Evolutionary conservation across 2,113 vertebrate species (phyloP), one percentile per base, ranked within the genome.

Genomic region (Chunga burmeisteri): DNA sequence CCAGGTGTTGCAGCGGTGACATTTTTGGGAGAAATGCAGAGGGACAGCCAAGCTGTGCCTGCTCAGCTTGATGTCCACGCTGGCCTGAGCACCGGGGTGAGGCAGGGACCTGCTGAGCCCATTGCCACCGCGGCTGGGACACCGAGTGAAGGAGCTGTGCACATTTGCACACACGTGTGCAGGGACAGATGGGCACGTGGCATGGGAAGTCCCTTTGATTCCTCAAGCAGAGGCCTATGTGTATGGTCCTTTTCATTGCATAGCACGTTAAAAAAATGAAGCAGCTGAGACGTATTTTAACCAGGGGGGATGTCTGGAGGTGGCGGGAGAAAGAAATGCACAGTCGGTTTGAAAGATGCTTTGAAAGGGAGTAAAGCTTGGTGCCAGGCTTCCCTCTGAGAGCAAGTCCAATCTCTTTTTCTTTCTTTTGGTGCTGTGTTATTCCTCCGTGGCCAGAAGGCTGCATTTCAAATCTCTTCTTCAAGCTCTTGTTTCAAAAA

Each of bases 1-100:
- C n/a, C 5, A 3, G 23, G 16, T 3, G 47, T 9, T 23, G 55
- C 23, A 10, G 49, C 3, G 1, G 32, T 16, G 53, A 40, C 1
- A 0, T 22, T 68, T 82, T 47, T 1, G 40, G 59, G n/a, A 40
- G 23, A 32, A 58, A 65, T 0, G 1, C 16, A 1, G 14, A 19
- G 26, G 8, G 47, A 22, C 38, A 72, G 56, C 49, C 11, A 22
- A 75, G 44, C 22, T 30, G 11, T 7, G 17, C 10, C 0, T 1
- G 34, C 30, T 34, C 68, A 65, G 49, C 52, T 13, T 16, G 38
- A 6, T 16, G 32, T 3, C 16, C 15, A 13, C 0, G 1, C 27
- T 16, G 50, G 22, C 3, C 1, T 8, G 30, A 56, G 62, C 29
- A 15, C 19, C 19, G 3, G 47, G 49, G 32, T 11, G 11, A 49